phyloP scores from a whole-genome alignment of 2,888 invertebrate species.

The Cheiracanthium punctorium region DNA sequence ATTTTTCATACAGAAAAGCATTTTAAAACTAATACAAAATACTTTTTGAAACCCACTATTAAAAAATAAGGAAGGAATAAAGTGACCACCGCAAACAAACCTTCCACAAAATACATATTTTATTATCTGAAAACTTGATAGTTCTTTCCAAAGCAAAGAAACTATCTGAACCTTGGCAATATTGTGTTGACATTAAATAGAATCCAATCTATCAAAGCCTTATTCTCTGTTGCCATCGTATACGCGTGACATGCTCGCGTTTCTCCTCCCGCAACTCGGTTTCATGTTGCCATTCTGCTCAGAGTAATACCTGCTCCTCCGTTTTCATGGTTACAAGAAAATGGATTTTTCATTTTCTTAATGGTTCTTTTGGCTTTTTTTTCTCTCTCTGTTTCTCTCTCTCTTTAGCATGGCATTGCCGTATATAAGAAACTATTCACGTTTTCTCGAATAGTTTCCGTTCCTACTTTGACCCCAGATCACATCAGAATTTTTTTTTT shows the following conservation, averaged over 20 bases:
- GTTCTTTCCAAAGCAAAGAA: neutral
- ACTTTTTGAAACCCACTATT: too few species aligned
- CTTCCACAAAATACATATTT: too few species aligned
- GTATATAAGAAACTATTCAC: neutral
- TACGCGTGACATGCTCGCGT: neutral
- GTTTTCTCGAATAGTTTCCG: neutral
- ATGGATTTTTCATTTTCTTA: neutral
- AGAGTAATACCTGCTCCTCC: neutral
- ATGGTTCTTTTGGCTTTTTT: neutral
- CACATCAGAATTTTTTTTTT: too few species aligned
- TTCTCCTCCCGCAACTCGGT: neutral
- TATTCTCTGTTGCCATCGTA: neutral
- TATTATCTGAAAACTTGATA: too few species aligned
- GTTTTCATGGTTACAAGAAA: constrained; percentile 3
- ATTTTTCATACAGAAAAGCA: too few species aligned
- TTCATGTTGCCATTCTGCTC: neutral
- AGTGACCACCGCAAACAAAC: too few species aligned
- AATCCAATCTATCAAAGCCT: neutral
- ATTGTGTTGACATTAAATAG: constrained; percentile 2
- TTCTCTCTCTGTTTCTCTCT: neutral
- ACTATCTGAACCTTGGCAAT: neutral
- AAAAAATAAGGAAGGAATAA: too few species aligned
- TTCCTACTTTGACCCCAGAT: neutral
- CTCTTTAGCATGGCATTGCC: neutral
- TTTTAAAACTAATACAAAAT: too few species aligned